These are phyloP conservation scores for Heloderma charlesbogerti DNA, from an alignment of 2,113 vertebrate species.

Conservation along the genomic window DNA sequence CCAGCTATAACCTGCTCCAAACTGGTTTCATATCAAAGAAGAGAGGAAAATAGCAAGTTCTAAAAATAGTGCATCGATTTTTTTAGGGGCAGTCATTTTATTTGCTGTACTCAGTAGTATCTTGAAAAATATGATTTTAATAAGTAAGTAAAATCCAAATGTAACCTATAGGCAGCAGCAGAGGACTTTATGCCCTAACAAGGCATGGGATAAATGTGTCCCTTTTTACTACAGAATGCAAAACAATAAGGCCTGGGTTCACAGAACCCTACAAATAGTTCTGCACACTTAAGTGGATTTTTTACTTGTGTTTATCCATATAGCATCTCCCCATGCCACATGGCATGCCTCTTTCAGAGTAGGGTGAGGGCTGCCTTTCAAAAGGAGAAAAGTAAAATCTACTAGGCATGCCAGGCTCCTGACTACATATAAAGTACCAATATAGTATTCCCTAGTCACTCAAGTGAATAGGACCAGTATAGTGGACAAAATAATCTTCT, in stretches of 20 bases:
- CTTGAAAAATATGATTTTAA: constrained; percentile 46
- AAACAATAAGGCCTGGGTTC: not conserved
- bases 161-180: constrained; percentile 28
- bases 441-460: not conserved
- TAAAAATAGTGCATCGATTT: constrained; percentile 72
- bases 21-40: constrained; percentile 57
- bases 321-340: not conserved
- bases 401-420: not conserved
- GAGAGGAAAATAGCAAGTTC: constrained; percentile 62
- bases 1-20: constrained; percentile 55
- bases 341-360: not conserved
- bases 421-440: not conserved
- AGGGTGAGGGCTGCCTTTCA: too few relatives aligned
- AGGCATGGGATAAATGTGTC: not conserved
- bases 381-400: not conserved
- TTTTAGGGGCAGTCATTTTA: constrained; percentile 55
- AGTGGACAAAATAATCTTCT: not conserved
- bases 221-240: not conserved
- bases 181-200: not conserved
- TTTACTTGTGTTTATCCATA: not conserved
- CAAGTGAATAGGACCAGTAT: not conserved
- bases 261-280: not conserved
- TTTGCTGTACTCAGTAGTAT: constrained; percentile 59
- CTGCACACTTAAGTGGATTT: not conserved
- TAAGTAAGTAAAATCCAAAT: not conserved